These are phyloP conservation scores for Callionymus lyra DNA, from an alignment of 2,113 vertebrate genomes.

Conservation along the genomic window DNA sequence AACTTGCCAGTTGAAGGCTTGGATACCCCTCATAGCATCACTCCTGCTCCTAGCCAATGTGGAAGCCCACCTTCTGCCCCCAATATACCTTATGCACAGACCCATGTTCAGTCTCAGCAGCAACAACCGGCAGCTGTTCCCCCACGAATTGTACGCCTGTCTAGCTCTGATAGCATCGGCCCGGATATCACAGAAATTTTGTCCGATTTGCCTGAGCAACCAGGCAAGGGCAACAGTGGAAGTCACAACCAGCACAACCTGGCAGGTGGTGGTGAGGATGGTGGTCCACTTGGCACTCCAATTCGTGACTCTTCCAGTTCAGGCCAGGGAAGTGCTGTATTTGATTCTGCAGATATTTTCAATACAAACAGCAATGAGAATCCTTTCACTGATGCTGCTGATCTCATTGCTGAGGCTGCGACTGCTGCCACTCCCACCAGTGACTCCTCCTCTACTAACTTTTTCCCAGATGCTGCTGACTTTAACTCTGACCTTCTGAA, in stretches of 20 bases:
- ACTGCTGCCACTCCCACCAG: slow-evolving; percentile 86
- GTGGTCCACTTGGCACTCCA: slow-evolving; percentile 83
- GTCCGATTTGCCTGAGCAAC: slow-evolving; percentile 91
- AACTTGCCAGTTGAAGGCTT: slow-evolving; percentile 86
- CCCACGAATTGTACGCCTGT: slow-evolving; percentile 84
- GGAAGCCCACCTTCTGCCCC: slow-evolving; percentile 83
- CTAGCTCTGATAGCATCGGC: slow-evolving; percentile 94
- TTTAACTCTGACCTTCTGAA: slow-evolving; percentile 87
- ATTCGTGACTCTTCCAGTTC: slow-evolving; percentile 95
- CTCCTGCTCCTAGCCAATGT: slow-evolving; percentile 93
- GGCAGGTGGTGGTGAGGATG: slow-evolving; percentile 73
- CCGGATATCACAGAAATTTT: slow-evolving; percentile 93
- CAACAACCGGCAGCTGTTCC: slow-evolving; percentile 67
- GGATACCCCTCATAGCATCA: slow-evolving; percentile 91
- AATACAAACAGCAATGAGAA: slow-evolving; percentile 87
- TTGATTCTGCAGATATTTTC: slow-evolving; percentile 92
- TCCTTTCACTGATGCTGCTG: slow-evolving; percentile 87
- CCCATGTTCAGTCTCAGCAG: slow-evolving; percentile 63
- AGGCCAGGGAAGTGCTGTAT: slow-evolving; percentile 89
- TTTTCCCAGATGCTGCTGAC: slow-evolving; percentile 86
- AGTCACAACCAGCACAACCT: slow-evolving; percentile 62
- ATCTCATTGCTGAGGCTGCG: slow-evolving; percentile 89
- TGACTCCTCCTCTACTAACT: slow-evolving; percentile 87
- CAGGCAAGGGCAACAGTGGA: slow-evolving; percentile 72
- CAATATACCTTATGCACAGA: slow-evolving; percentile 58